Conservation (phyloP, 2,888 invertebrate species). For the Lobophora halterata region DNA sequence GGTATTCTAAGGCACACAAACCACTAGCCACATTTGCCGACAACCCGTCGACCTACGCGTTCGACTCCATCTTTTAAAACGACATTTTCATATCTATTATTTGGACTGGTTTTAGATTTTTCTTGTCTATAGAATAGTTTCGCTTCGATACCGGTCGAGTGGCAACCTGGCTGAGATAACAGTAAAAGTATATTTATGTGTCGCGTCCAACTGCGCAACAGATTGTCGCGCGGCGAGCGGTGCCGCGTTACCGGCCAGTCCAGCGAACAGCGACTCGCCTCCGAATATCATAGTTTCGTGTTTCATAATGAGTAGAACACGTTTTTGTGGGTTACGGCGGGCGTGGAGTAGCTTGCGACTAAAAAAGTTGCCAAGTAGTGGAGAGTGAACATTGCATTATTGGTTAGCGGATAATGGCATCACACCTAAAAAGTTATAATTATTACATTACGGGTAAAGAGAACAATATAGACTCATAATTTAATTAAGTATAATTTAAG, state of each 20-base stretch:
- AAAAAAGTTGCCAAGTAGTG: conserved; percentile 2
- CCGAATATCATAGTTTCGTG: conserved; percentile 74
- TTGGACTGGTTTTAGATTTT: conserved; percentile 71
- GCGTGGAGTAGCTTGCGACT: conserved; percentile 60
- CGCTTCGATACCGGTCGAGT: conserved; percentile 69
- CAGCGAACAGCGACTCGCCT: conserved; percentile 62
- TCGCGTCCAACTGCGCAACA: conserved; percentile 57
- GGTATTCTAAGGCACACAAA: background rate
- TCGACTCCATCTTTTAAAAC: conserved; percentile 34
- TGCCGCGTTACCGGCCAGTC: too few relatives aligned
- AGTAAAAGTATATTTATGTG: conserved; percentile 75
- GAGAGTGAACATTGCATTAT: too few relatives aligned
- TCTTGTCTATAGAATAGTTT: conserved; percentile 76
- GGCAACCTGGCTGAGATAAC: conserved; percentile 54
- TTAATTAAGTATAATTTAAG: too few relatives aligned
- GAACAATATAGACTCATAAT: too few relatives aligned
- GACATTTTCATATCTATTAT: conserved; percentile 40
- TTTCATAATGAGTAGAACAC: conserved; percentile 77
- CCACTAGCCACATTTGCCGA: background rate
- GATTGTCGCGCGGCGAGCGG: conserved; percentile 50
- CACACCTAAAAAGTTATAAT: too few relatives aligned
- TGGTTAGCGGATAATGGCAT: too few relatives aligned
- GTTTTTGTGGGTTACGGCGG: conserved; percentile 59
- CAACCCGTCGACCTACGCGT: conserved; percentile 36
- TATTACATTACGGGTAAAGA: too few relatives aligned